phyloP scores from a whole-genome alignment of 2,113 vertebrate genomes.

The Pantherophis guttatus region DNA sequence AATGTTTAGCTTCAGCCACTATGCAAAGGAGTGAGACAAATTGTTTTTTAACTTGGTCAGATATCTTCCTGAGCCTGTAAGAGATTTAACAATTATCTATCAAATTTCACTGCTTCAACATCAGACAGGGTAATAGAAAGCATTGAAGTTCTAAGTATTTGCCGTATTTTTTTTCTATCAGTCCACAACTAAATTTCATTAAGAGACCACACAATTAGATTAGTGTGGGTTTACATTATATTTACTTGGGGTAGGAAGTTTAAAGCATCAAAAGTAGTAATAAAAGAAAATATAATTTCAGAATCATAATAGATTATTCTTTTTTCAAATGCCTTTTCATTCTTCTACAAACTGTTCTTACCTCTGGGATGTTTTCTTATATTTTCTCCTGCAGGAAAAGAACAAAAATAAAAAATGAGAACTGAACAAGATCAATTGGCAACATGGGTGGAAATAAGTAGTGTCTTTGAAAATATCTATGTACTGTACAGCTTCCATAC shows the following conservation, averaged over 20 bases:
- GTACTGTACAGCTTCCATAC: no score
- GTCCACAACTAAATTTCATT: not conserved
- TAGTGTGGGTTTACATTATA: not conserved
- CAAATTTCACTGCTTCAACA: not conserved
- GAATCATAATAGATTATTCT: not conserved
- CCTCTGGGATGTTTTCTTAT: constrained; percentile 99
- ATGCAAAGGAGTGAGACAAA: not conserved
- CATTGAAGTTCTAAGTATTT: not conserved
- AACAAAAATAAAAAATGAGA: constrained; percentile 68
- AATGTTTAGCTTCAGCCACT: not conserved
- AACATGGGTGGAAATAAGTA: constrained; percentile 10
- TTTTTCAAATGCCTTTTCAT: constrained; percentile 37
- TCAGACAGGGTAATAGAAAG: not conserved
- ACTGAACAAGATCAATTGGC: constrained; percentile 22
- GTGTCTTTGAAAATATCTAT: no score
- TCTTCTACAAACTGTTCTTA: constrained; percentile 74
- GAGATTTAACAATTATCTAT: not conserved
- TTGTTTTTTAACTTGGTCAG: constrained; percentile 5
- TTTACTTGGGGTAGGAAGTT: not conserved
- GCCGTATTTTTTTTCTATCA: not conserved
- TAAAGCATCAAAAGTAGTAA: not conserved
- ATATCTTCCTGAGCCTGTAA: not conserved
- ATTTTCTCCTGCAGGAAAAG: constrained; percentile 91
- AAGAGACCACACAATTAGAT: not conserved
- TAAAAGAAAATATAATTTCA: constrained; percentile 30